These are phyloP conservation scores for Canis aureus DNA, from an alignment of 2,113 vertebrate species.

Conservation along the genomic window DNA sequence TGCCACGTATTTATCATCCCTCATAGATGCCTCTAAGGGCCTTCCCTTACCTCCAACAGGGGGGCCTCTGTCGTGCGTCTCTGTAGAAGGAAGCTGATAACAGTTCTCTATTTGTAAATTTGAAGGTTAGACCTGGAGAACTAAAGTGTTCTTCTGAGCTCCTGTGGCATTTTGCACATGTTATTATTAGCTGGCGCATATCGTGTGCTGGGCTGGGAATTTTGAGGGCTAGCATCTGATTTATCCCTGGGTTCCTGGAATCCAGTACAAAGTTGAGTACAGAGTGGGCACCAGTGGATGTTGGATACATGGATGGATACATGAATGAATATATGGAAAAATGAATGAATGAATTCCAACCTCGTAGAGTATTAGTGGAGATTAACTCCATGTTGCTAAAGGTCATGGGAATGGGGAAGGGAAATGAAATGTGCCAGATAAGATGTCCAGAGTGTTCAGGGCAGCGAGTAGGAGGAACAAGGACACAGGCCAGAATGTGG, in stretches of 20 bases:
- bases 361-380: neutral
- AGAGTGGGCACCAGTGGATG: neutral
- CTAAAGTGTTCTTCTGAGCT: neutral
- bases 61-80: neutral
- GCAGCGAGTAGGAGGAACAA: neutral
- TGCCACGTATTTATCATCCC: neutral
- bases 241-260: neutral
- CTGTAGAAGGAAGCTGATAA: neutral
- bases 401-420: neutral
- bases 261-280: neutral
- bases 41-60: neutral
- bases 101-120: neutral
- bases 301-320: neutral
- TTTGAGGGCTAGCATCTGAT: neutral
- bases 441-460: constrained; percentile 15
- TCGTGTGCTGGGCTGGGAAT: neutral
- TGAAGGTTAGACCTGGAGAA: neutral
- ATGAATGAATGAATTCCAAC: neutral
- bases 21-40: neutral
- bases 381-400: neutral
- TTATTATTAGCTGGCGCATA: neutral
- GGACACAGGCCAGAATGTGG: neutral
- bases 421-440: constrained; percentile 22
- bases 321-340: neutral
- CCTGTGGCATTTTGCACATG: neutral